Percentiles rank a stretch among this genome's conserved stretches.
These are phyloP conservation scores for Kradibia gibbosae DNA, from an alignment of 1,140 invertebrate species.

Conservation along the genomic window DNA sequence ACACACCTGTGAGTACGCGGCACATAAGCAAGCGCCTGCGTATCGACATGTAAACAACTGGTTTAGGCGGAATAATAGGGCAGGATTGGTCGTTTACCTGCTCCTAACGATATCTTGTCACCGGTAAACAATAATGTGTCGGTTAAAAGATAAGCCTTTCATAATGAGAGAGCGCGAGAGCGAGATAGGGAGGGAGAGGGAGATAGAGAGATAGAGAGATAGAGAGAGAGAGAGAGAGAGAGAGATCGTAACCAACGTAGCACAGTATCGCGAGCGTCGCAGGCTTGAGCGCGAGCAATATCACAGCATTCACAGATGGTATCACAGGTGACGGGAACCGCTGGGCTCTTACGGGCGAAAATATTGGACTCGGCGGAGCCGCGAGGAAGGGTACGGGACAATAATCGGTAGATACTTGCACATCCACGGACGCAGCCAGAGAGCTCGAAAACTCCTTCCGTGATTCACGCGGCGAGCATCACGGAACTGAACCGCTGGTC, in stretches of 20 bases:
- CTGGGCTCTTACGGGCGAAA: neutral
- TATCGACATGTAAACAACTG: neutral
- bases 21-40: neutral
- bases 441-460: slow-evolving; percentile 41
- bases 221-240: no score
- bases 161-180: neutral
- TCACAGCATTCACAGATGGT: slow-evolving; percentile 18
- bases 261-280: slow-evolving; percentile 10
- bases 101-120: neutral
- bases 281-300: neutral
- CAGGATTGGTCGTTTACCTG: neutral
- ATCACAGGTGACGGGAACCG: neutral
- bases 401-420: neutral
- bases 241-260: neutral
- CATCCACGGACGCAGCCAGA: neutral
- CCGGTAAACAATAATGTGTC: neutral
- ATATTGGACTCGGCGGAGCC: neutral
- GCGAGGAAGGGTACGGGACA: neutral
- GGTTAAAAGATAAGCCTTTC: neutral
- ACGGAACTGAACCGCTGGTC: slow-evolving; percentile 60
- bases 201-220: neutral
- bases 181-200: no score
- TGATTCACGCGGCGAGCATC: slow-evolving; percentile 59
- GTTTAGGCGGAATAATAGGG: neutral
- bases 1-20: neutral